phyloP scores from a whole-genome alignment of 2,888 invertebrate genomes.

The Plusia festucae region DNA sequence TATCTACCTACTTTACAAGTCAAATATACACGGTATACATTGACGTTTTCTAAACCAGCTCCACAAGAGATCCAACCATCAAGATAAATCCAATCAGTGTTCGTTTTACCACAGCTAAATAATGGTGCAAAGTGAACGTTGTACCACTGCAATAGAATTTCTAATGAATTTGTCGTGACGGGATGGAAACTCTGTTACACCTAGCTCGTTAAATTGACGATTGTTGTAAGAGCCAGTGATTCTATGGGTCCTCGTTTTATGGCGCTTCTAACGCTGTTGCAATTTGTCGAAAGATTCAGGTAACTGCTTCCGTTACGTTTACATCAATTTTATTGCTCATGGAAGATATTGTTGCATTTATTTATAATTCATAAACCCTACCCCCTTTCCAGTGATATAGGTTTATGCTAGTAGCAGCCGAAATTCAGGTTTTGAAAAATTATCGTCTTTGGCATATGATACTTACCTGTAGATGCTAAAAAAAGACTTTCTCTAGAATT shows the following conservation, averaged over 20 bases:
- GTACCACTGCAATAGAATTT: conserved; percentile 50
- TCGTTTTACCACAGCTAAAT: conserved; percentile 41
- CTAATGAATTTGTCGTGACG: conserved; percentile 61
- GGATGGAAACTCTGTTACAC: conserved; percentile 61
- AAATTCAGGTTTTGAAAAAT: too few species aligned
- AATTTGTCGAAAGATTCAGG: conserved; percentile 80
- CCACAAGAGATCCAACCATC: not conserved
- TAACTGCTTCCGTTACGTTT: conserved; percentile 76
- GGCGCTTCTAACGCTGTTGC: conserved; percentile 65
- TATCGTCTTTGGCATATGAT: too few species aligned
- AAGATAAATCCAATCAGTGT: conserved; percentile 49
- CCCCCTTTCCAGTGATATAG: too few species aligned
- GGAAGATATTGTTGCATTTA: conserved; percentile 14
- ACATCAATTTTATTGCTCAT: conserved; percentile 63
- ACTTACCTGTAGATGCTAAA: too few species aligned
- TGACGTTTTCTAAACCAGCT: not conserved
- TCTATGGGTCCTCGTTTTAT: conserved; percentile 78
- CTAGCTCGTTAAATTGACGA: conserved; percentile 80
- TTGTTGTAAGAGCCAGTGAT: conserved; percentile 71
- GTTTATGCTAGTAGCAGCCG: too few species aligned
- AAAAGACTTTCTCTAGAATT: too few species aligned
- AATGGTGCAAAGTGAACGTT: conserved; percentile 48
- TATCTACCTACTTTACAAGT: too few species aligned
- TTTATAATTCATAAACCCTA: too few species aligned
- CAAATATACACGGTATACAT: too few species aligned